Evolutionary conservation across 1,140 invertebrate genomes (phyloP).

Genomic region (Pemphigus obesinymphae): DNA sequence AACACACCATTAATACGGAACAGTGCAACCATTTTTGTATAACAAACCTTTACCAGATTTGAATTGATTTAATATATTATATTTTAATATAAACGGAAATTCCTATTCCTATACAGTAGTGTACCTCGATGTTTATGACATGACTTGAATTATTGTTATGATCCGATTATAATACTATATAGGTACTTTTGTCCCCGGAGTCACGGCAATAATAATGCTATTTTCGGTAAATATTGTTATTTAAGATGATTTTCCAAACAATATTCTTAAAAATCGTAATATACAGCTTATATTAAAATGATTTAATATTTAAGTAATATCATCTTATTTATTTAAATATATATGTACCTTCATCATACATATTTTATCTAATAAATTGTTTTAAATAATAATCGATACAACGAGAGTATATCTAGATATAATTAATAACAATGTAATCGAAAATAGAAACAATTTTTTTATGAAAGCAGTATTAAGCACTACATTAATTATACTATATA

Average conservation of each 20-base stretch:
- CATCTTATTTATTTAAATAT: no score
- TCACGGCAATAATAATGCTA: slow-evolving; percentile 12
- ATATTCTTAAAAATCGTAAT: neutral
- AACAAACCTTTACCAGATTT: neutral
- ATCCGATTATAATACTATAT: neutral
- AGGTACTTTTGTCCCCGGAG: neutral
- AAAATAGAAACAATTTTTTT: no score
- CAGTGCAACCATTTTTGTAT: neutral
- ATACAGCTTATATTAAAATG: no score
- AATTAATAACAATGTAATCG: no score
- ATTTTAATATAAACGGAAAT: neutral
- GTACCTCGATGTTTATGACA: neutral
- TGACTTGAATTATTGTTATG: slow-evolving; percentile 10
- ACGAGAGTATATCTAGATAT: no score
- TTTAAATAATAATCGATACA: no score
- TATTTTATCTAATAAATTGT: no score
- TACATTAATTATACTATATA: no score
- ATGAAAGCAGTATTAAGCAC: no score
- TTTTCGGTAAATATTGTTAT: slow-evolving; percentile 10
- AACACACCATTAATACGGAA: neutral
- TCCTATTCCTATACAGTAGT: neutral
- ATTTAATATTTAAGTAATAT: no score
- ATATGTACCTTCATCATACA: no score
- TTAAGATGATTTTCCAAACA: neutral
- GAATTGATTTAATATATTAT: neutral